Conservation (phyloP, 2,113 vertebrate species). For the Hyperopisus bebe region DNA sequence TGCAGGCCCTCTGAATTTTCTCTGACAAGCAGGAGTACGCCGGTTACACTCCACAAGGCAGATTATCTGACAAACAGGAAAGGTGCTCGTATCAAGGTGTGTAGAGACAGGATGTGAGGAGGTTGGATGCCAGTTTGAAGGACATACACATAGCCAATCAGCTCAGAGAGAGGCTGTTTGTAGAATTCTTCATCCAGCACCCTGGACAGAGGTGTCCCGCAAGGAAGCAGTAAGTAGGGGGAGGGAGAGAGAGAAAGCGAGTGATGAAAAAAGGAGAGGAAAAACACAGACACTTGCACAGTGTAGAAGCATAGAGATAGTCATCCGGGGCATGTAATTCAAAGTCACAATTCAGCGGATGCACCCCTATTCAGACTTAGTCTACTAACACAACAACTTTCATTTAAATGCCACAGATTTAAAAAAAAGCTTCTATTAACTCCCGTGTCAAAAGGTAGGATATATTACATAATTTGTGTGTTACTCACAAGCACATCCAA, state of each 20-base stretch:
- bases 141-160: slow-evolving; percentile 99
- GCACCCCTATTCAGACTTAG: not conserved
- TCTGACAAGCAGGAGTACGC: not conserved
- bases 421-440: not conserved
- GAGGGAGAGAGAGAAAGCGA: slow-evolving; percentile 70
- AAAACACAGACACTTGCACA: slow-evolving; percentile 37
- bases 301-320: not conserved
- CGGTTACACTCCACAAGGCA: not conserved
- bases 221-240: slow-evolving; percentile 79
- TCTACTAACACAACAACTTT: not conserved
- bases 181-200: slow-evolving; percentile 99
- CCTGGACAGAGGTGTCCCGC: slow-evolving; percentile 81
- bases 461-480: not conserved
- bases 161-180: slow-evolving; percentile 99
- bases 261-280: slow-evolving; percentile 66
- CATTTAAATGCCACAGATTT: not conserved
- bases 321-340: not conserved
- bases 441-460: not conserved
- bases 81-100: not conserved
- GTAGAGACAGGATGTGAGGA: slow-evolving; percentile 39
- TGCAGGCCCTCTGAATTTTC: not conserved
- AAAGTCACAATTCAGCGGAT: not conserved
- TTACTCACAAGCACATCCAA: not conserved
- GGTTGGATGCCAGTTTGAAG: slow-evolving; percentile 78
- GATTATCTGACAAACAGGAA: slow-evolving; percentile 5